Evolutionary conservation across 2,797 vertebrate species (phyloP), one percentile per base, ranked within the genome.

Genomic region (Labeo calbasu): DNA sequence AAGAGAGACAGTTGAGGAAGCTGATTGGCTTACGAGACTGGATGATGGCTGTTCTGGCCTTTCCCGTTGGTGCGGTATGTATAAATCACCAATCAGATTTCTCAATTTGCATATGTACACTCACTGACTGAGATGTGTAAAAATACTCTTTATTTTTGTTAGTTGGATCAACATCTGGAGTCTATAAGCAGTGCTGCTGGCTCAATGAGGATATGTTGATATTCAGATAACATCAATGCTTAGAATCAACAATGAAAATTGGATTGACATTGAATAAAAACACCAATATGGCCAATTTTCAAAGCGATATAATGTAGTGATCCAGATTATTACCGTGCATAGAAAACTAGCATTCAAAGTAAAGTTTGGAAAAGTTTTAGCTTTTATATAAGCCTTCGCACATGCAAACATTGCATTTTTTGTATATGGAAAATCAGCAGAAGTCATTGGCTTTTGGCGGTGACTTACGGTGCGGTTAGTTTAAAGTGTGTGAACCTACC

Each of bases 41-140:
- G 97, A 93, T 98, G 92, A 96, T 99, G 95, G 96, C 98, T 0
- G 96, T 99, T 46, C 86, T 99, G 86, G 98, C 97, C 82, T 99
- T 99, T 88, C 98, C 98, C 32, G 94, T 97, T 4, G 98, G 98
- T 90, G 95, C 97, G 94, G 98, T 99, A 94, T 96, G 97, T 96
- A 68, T 48, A 48, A 28, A 65, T 13, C 43, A 81, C 55, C 40
- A 65, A 25, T 66, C 50, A 48, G 19, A 76, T 43, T 77, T 59
- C 6, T 59, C 5, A 57, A 70, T 77, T 76, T 43, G 71, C 59
- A 57, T 69, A 46, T 57, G 23, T 57, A 83, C 72, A 68, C 72
- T 43, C 23, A 83, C 21, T 82, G 81, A 53, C 32, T 23, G 10
- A 75, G 57, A 59, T 76, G 61, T 4, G 28, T 23, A 61, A 77